These are phyloP conservation scores for Polydrusus tereticollis DNA, from an alignment of 2,888 invertebrate genomes.

Conservation along the genomic window DNA sequence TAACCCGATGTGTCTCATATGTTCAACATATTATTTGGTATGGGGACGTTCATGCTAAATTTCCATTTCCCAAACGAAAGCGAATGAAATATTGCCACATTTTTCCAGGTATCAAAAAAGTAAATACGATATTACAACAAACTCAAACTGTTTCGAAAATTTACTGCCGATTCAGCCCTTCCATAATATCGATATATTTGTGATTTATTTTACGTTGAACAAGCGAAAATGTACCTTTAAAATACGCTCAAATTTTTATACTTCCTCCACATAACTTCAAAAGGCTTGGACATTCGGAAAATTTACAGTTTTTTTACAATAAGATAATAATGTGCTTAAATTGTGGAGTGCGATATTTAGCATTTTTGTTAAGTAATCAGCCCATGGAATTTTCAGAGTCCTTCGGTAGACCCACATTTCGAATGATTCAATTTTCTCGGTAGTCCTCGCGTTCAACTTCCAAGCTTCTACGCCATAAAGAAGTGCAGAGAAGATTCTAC, in stretches of 20 bases:
- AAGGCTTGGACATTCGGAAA: neutral
- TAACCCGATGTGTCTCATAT: neutral
- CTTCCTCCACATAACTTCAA: neutral
- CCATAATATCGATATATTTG: conserved; percentile 5
- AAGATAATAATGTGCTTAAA: no score
- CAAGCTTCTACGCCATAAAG: no score
- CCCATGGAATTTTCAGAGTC: no score
- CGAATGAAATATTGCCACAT: conserved; percentile 22
- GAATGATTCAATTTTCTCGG: no score
- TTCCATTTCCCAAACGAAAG: conserved; percentile 13
- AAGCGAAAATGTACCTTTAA: neutral
- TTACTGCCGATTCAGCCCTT: conserved; percentile 24
- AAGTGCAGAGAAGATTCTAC: no score
- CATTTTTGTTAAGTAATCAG: no score
- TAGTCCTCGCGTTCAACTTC: no score
- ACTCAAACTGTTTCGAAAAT: conserved; percentile 28
- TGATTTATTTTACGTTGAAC: conserved; percentile 15
- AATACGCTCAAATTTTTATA: neutral
- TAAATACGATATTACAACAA: conserved; percentile 34
- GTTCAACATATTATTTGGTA: conserved; percentile 15
- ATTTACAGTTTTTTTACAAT: no score
- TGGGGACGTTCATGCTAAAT: conserved; percentile 11
- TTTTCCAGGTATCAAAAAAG: conserved; percentile 34
- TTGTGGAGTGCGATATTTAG: no score
- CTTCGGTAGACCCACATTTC: no score